phyloP scores from a whole-genome alignment of 2,797 vertebrate species.

The Megalops cyprinoides region DNA sequence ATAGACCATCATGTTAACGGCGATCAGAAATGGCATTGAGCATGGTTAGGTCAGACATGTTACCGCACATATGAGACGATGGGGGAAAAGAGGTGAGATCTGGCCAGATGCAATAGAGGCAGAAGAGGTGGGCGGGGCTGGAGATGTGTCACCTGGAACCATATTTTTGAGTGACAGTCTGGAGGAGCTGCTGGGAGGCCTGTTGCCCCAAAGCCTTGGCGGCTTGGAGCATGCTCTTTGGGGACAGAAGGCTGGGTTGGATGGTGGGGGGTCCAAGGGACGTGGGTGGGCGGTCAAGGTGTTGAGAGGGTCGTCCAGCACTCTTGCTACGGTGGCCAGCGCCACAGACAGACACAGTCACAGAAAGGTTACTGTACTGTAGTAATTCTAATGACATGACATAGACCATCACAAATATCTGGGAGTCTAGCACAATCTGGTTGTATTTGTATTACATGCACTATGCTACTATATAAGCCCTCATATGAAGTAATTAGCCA shows the following conservation, averaged over 20 bases:
- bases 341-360: constrained; percentile 9
- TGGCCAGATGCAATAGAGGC: neutral
- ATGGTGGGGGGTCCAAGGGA: constrained; percentile 12
- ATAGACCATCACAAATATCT: neutral
- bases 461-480: no score
- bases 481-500: neutral
- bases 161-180: constrained; percentile 62
- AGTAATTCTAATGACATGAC: neutral
- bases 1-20: no score
- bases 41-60: neutral
- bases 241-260: constrained; percentile 50
- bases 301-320: constrained; percentile 27
- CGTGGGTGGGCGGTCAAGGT: neutral
- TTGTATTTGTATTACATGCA: no score
- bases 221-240: constrained; percentile 55
- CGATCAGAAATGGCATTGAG: neutral
- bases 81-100: neutral
- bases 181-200: constrained; percentile 64
- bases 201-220: constrained; percentile 62
- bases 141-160: constrained; percentile 54
- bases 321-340: constrained; percentile 30
- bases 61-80: neutral
- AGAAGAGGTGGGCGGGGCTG: neutral
- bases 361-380: neutral
- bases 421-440: neutral